Percentiles rank a stretch among this genome's conserved stretches.
phyloP scores from a whole-genome alignment of 2,888 invertebrate genomes.

The Ophraella communa region DNA sequence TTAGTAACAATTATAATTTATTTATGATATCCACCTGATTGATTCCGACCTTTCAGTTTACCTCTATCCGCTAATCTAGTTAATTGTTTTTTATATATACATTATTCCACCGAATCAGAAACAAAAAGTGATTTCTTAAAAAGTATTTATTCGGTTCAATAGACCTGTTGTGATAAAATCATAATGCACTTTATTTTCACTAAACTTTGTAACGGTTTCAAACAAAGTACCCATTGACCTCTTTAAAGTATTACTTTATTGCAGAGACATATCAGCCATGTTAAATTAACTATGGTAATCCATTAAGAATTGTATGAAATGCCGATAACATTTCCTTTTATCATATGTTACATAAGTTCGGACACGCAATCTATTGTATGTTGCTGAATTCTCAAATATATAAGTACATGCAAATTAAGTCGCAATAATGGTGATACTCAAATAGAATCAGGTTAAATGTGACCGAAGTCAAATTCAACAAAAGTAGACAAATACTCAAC shows the following conservation, averaged over 20 bases:
- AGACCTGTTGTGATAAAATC: conserved; percentile 15
- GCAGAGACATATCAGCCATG: conserved; percentile 44
- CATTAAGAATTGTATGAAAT: conserved; percentile 31
- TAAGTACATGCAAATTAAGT: conserved; percentile 9
- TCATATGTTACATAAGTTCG: conserved; percentile 26
- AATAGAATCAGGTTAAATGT: background rate
- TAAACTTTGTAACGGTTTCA: conserved; percentile 32
- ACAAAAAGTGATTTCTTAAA: conserved; percentile 15
- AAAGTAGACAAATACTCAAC: no score
- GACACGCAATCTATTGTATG: conserved; percentile 28
- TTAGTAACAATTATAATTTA: background rate
- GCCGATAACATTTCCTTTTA: conserved; percentile 34
- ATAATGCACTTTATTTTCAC: conserved; percentile 11
- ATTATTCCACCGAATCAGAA: background rate
- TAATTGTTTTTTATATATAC: background rate
- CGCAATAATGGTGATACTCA: conserved; percentile 13
- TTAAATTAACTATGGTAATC: conserved; percentile 35
- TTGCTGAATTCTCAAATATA: conserved; percentile 25
- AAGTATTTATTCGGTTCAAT: conserved; percentile 3
- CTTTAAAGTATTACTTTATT: conserved; percentile 41
- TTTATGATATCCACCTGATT: conserved; percentile 2
- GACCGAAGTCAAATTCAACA: background rate
- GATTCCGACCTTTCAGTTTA: conserved; percentile 5
- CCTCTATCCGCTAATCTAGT: background rate
- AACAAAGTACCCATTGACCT: conserved; percentile 46